A percentile compares a stretch with the other conserved stretches of the same genome.
Evolutionary conservation across 2,113 vertebrate genomes (phyloP).

Genomic region (Corythaixoides concolor): DNA sequence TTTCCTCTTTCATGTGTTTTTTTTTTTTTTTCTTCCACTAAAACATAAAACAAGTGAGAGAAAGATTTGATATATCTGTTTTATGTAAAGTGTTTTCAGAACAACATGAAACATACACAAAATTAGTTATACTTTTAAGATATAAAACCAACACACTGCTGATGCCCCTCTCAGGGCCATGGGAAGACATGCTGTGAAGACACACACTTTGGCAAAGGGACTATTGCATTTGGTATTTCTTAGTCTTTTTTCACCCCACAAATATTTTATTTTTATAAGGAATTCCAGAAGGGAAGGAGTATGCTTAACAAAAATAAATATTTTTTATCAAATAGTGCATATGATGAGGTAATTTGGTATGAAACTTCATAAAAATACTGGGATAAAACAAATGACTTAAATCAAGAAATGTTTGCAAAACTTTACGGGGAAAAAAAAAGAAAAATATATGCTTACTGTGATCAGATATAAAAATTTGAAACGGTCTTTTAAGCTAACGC

Average conservation of each 20-base stretch:
- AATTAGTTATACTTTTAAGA: not conserved
- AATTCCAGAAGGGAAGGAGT: not conserved
- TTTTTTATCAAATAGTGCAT: conserved; percentile 34
- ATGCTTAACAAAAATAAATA: not conserved
- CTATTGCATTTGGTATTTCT: not conserved
- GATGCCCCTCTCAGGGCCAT: not conserved
- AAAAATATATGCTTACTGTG: not conserved
- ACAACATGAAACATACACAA: not conserved
- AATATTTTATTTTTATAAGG: not conserved
- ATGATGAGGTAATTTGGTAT: conserved; percentile 9
- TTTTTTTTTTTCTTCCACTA: conserved; percentile 52
- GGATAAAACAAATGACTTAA: conserved; percentile 12
- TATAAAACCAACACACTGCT: not conserved
- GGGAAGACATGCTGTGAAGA: conserved; percentile 7
- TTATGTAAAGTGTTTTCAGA: not conserved
- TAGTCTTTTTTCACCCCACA: not conserved
- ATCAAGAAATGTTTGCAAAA: conserved; percentile 54
- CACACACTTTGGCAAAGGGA: not conserved
- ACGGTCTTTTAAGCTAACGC: not conserved
- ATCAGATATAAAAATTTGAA: not conserved
- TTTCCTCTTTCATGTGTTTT: conserved; percentile 51
- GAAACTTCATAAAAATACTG: conserved; percentile 22
- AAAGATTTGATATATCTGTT: conserved; percentile 11
- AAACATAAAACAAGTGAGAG: conserved; percentile 44
- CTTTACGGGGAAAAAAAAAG: not conserved